Conservation (phyloP, 2,888 invertebrate species). For the Trichopria drosophilae region DNA sequence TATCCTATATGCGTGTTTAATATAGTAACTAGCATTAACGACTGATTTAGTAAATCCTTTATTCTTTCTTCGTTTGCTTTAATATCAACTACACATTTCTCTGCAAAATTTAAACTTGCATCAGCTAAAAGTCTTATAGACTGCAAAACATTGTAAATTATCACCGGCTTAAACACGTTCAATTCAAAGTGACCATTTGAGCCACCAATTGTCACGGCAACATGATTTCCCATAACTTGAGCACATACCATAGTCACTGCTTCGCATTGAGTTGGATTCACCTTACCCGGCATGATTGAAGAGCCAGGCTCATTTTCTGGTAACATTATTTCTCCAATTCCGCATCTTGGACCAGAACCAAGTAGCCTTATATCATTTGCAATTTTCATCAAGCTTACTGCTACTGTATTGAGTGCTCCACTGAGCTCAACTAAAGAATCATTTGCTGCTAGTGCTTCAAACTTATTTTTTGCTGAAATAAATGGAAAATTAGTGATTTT, state of each 20-base stretch:
- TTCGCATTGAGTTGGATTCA: constrained; percentile 21
- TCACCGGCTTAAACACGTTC: constrained; percentile 23
- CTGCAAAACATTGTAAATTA: constrained; percentile 20
- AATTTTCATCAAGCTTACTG: constrained; percentile 18
- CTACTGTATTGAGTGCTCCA: constrained; percentile 12
- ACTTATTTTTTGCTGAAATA: constrained; percentile 14
- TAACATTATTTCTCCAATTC: constrained; percentile 17
- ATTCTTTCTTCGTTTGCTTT: constrained; percentile 4
- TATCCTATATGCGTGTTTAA: constrained; percentile 23
- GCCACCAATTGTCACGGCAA: constrained; percentile 11
- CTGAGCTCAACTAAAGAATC: constrained; percentile 11
- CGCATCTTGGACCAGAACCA: constrained; percentile 18
- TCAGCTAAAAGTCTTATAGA: constrained; percentile 18
- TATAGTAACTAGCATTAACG: constrained; percentile 18
- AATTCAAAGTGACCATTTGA: constrained; percentile 17
- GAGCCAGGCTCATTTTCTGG: constrained; percentile 25
- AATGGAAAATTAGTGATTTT: constrained; percentile 8
- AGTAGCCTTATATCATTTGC: constrained; percentile 22
- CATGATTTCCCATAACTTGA: constrained; percentile 23
- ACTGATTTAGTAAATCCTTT: constrained; percentile 5
- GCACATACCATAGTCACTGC: constrained; percentile 21
- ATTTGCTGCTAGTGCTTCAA: constrained; percentile 14
- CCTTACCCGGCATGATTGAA: constrained; percentile 27
- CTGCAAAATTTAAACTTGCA: constrained; percentile 10
- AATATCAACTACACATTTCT: constrained; percentile 16